Conservation (phyloP, 2,113 vertebrate genomes). For the Glaucomys volans region DNA sequence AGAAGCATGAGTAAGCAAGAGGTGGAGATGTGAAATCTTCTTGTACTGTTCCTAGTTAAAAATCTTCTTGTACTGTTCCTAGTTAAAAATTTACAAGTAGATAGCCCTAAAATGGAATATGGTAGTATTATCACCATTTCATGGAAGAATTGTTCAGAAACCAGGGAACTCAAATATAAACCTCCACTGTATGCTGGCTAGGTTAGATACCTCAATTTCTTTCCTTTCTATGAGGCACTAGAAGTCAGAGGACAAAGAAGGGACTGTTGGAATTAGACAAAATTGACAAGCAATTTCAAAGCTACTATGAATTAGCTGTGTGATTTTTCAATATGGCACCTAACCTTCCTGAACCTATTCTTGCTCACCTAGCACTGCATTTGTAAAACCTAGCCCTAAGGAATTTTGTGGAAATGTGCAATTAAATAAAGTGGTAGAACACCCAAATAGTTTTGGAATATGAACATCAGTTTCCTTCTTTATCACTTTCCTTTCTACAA, state of each 20-base stretch:
- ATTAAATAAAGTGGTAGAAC: constrained; percentile 27
- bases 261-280: constrained; percentile 4
- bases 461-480: background rate
- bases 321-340: background rate
- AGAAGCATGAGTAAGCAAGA: background rate
- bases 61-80: background rate
- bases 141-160: constrained; percentile 33
- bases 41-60: background rate
- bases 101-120: background rate
- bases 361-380: background rate
- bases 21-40: background rate
- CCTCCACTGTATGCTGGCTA: background rate
- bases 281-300: constrained; percentile 23
- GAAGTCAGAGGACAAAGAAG: background rate
- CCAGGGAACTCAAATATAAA: background rate
- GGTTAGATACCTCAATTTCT: background rate
- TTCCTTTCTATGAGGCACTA: background rate
- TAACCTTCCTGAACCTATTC: background rate
- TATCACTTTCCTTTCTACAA: background rate
- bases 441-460: background rate
- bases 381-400: background rate
- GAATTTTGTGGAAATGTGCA: background rate
- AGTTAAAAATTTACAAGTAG: constrained; percentile 38
- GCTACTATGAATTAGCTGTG: background rate
- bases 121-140: background rate